These are phyloP conservation scores for Arremon aurantiirostris DNA, from an alignment of 2,797 vertebrate species.

Conservation along the genomic window DNA sequence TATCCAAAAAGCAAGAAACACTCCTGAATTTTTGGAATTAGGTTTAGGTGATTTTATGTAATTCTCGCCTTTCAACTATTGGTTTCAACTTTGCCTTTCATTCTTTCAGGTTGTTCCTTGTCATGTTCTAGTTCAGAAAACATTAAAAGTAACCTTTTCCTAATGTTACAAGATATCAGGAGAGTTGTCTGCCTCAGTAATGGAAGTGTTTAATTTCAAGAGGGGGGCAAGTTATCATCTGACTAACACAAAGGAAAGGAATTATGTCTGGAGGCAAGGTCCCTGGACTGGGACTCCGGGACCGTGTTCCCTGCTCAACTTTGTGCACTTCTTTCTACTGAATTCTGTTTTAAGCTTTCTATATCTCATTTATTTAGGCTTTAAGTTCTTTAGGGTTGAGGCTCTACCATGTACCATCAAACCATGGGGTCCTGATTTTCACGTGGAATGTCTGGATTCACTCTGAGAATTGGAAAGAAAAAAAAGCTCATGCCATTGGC, in stretches of 20 bases:
- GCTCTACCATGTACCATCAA: background rate
- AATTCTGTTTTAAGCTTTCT: background rate
- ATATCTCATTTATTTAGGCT: background rate
- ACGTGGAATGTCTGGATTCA: background rate
- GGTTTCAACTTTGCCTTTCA: conserved; percentile 2
- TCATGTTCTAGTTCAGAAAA: conserved; percentile 27
- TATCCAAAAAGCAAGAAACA: background rate
- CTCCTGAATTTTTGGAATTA: background rate
- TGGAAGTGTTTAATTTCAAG: conserved; percentile 13
- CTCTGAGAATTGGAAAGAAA: background rate
- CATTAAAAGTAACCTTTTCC: conserved; percentile 47
- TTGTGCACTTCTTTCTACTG: background rate
- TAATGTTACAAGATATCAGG: conserved; percentile 32
- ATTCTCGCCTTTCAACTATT: background rate
- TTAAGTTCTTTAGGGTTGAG: background rate
- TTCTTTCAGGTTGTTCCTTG: conserved; percentile 1
- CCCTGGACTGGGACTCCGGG: background rate
- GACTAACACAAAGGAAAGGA: background rate
- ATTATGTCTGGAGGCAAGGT: conserved; percentile 5
- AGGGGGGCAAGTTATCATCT: background rate
- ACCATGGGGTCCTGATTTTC: background rate
- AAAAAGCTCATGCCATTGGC: background rate
- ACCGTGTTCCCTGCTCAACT: background rate
- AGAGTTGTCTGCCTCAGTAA: conserved; percentile 28
- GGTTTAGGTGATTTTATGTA: background rate